Percentiles rank a stretch among this genome's conserved stretches.
Evolutionary conservation across 37 sponge, comb jelly and placozoan species (phyloP).

Genomic region (Eunapius fragilis): DNA sequence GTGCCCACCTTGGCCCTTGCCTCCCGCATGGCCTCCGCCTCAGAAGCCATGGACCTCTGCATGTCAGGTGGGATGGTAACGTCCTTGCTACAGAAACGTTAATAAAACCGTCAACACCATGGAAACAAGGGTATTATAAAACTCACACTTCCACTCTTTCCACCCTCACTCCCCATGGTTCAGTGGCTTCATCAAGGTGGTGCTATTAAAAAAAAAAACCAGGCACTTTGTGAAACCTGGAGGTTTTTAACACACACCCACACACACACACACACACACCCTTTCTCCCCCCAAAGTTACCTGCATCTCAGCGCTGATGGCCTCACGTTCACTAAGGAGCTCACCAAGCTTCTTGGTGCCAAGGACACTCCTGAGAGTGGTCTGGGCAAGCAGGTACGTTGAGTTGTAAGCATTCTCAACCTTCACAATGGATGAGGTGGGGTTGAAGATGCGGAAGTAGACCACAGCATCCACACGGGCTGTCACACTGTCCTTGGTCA

Average conservation of each 20-base stretch:
- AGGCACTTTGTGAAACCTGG: too few species aligned
- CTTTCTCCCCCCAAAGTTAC: too few species aligned
- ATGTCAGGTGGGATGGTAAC: constrained; percentile 81
- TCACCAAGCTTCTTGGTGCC: constrained; percentile 90
- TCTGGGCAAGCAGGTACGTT: constrained; percentile 87
- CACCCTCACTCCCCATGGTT: constrained; percentile 94
- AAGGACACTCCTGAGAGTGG: constrained; percentile 88
- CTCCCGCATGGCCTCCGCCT: constrained; percentile 92
- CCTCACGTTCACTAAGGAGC: constrained; percentile 90
- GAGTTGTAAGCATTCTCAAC: constrained; percentile 80
- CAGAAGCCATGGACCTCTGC: constrained; percentile 95
- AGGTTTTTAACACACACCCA: not conserved
- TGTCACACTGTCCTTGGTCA: constrained; percentile 93
- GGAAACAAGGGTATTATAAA: not conserved
- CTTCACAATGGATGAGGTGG: constrained; percentile 66
- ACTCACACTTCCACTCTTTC: constrained; percentile 88
- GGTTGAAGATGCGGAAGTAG: constrained; percentile 82
- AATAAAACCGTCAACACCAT: too few species aligned
- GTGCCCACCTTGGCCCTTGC: constrained; percentile 83
- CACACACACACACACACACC: not conserved
- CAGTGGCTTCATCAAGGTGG: constrained; percentile 85
- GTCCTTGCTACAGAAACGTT: constrained; percentile 76
- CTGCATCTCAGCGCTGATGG: constrained; percentile 78
- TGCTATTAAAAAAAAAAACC: too few species aligned
- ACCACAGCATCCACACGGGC: constrained; percentile 94